Percentiles rank a stretch among this genome's conserved stretches.
Conservation (phyloP, 2,797 vertebrate species). For the Pseudochirops corinnae region DNA sequence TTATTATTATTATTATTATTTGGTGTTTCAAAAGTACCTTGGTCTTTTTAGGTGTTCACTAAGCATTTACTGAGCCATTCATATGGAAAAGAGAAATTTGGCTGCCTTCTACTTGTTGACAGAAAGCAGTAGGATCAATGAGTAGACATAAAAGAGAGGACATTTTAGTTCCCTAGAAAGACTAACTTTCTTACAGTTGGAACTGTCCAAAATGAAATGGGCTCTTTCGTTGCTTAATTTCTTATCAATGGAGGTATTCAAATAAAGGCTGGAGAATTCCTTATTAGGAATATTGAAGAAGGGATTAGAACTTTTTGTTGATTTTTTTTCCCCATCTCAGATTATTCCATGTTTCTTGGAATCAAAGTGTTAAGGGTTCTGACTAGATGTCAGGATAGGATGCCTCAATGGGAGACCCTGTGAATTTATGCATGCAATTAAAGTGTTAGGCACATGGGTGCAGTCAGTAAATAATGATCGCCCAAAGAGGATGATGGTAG, state of each 20-base stretch:
- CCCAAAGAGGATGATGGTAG: not conserved
- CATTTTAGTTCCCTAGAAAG: not conserved
- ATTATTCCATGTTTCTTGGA: not conserved
- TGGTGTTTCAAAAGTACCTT: not conserved
- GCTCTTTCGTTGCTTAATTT: not conserved
- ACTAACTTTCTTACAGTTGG: not conserved
- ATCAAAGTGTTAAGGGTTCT: not conserved
- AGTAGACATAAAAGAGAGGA: not conserved
- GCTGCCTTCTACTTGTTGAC: not conserved
- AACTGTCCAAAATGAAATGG: not conserved
- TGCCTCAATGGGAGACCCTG: not conserved
- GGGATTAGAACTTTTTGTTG: not conserved
- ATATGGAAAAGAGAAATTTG: not conserved
- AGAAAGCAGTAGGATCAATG: not conserved
- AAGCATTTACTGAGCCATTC: not conserved
- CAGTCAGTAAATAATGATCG: not conserved
- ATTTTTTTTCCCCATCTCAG: not conserved
- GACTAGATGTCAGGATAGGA: not conserved
- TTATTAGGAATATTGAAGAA: not conserved
- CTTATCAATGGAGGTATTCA: not conserved
- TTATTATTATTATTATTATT: not conserved
- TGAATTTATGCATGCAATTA: not conserved
- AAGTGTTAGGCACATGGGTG: not conserved
- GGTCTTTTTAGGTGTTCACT: not conserved
- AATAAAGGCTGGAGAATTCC: not conserved